Evolutionary conservation across 2,797 vertebrate species (phyloP).

Genomic region (Distichodus sexfasciatus): DNA sequence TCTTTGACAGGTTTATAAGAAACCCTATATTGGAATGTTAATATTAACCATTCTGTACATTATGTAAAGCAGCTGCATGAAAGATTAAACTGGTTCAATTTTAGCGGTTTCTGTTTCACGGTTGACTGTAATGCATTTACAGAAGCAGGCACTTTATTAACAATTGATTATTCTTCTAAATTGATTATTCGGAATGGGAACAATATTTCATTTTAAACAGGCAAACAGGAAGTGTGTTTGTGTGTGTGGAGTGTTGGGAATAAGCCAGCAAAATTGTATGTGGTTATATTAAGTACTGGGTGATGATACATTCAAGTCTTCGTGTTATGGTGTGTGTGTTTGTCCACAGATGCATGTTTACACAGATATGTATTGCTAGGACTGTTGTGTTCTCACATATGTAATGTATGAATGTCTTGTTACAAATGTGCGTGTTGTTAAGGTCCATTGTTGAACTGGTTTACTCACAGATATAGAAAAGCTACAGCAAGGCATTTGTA

Average conservation of each 20-base stretch:
- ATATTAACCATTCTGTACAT: neutral
- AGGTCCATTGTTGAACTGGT: neutral
- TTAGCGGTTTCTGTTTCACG: neutral
- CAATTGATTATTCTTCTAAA: neutral
- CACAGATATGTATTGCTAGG: neutral
- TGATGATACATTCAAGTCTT: conserved; percentile 6
- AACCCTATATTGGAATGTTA: too few species aligned
- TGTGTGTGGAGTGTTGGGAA: conserved; percentile 14
- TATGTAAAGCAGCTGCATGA: neutral
- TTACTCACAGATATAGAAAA: conserved; percentile 4
- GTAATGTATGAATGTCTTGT: conserved; percentile 6
- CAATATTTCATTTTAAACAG: neutral
- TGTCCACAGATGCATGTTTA: neutral
- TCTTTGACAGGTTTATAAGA: neutral
- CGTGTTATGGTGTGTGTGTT: conserved; percentile 1
- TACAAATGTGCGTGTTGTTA: neutral
- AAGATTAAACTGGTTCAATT: neutral
- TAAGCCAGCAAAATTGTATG: neutral
- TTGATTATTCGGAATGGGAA: neutral
- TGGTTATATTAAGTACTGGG: too few species aligned
- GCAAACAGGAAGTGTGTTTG: conserved; percentile 3
- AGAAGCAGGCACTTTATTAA: conserved; percentile 3
- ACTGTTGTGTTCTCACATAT: conserved; percentile 8
- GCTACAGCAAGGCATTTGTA: neutral
- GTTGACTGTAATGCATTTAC: neutral